Conservation (phyloP, 2,888 invertebrate genomes). For the Cephonodes hylas region DNA sequence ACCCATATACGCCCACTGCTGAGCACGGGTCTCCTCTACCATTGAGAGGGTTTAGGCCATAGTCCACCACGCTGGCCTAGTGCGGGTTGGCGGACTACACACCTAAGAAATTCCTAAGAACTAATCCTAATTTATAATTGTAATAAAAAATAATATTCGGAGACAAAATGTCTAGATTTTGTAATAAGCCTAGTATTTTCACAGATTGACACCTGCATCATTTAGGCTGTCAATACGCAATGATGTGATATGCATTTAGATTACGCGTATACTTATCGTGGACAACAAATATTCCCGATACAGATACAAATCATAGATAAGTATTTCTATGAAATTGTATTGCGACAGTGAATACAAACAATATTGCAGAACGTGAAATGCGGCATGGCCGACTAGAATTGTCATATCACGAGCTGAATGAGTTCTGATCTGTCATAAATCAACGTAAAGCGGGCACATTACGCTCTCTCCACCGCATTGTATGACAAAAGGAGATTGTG, state of each 20-base stretch:
- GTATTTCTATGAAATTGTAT: background rate
- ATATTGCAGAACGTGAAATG: background rate
- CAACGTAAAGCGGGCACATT: background rate
- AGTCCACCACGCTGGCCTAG: no score
- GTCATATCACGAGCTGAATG: background rate
- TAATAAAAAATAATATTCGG: no score
- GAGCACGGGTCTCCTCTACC: no score
- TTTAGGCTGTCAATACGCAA: background rate
- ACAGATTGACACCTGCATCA: no score
- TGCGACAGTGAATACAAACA: background rate
- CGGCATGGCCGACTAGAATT: background rate
- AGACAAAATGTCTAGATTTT: no score
- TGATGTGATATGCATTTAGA: background rate
- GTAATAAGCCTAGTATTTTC: no score
- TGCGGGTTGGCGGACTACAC: no score
- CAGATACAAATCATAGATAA: background rate
- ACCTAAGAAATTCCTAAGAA: no score
- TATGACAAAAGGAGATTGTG: background rate
- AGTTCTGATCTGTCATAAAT: background rate
- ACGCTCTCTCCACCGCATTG: background rate
- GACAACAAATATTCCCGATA: background rate
- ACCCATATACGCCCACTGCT: no score
- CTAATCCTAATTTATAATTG: no score
- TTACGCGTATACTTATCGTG: background rate
- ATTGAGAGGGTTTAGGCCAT: no score